Evolutionary conservation across 2,888 invertebrate species (phyloP), one percentile per base, ranked within the genome.

Genomic region (Diplolepis rosae): DNA sequence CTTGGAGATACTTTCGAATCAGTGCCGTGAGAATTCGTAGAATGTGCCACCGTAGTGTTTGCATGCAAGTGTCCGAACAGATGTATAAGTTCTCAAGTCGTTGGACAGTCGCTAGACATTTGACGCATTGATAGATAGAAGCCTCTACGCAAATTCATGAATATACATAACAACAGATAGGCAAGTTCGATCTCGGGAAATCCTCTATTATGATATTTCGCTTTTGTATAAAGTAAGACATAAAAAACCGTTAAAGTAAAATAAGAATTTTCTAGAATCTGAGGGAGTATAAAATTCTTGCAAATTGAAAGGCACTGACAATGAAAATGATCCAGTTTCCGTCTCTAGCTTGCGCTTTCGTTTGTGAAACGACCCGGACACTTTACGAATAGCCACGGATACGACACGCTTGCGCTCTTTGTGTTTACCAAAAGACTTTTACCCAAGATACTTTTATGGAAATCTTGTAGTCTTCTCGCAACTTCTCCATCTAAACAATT

Each of bases 21-120:
- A 67, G 66, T 69, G 72, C 70, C 73, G 76, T 74, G 76, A 76
- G 72, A 74, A 74, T 74, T 72, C 56, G 69, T 51, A 52, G 51
- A 68, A 56, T 65, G 61, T 28, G 35, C 24, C 54, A n/a, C 69
- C 69, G 61, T 51, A 52, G 28, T 39, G 56, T 65, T 65, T 70
- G 67, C 66, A 68, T 54, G 65, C 15, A 52, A 56, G 35, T 72
- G 68, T 65, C 70, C 68, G 28, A 35, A 68, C 22, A 24, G 28
- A 15, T 5, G 6, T 66, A 66, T 11, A 66, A 48, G 18, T 28
- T 48, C 30, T 30, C 50, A 50, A 50, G 50, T 50, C 50, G 30
- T 15, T 66, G 50, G 48, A 30, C 48, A 66, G 45, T 66, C 50
- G 66, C 50, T 66, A 32, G 28, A 50, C 30, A 66, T 66, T 66